A percentile compares a stretch with the other conserved stretches of the same genome.
phyloP scores from a whole-genome alignment of 2,113 vertebrate species.

The Corvus hawaiiensis region DNA sequence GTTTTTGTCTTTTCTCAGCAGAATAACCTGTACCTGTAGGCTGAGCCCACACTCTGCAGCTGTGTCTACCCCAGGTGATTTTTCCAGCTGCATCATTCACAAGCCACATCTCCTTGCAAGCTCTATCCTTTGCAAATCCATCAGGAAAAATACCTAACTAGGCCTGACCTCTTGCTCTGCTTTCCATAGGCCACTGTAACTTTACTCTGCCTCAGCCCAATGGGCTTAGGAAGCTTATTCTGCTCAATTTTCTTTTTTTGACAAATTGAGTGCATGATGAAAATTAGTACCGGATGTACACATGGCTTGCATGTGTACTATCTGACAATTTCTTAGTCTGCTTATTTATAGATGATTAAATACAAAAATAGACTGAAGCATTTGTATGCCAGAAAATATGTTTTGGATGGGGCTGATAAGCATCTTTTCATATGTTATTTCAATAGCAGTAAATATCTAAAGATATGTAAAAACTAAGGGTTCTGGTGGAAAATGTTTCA shows the following conservation, averaged over 20 bases:
- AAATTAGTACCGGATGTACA: not conserved
- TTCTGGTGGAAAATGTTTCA: not conserved
- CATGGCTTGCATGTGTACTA: not conserved
- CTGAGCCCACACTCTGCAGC: not conserved
- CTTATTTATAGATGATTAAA: not conserved
- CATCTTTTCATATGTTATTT: not conserved
- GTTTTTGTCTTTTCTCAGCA: not conserved
- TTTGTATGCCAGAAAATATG: not conserved
- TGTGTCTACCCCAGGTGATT: not conserved
- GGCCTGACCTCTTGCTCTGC: not conserved
- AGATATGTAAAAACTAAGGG: not conserved
- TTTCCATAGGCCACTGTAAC: not conserved
- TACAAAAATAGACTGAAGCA: not conserved
- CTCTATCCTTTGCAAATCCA: not conserved
- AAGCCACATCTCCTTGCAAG: not conserved
- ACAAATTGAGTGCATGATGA: not conserved
- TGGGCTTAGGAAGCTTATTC: not conserved
- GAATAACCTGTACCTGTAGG: not conserved
- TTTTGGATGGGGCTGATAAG: not conserved
- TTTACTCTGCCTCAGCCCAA: not conserved
- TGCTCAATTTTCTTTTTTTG: not conserved
- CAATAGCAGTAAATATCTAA: not conserved
- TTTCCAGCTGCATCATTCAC: not conserved
- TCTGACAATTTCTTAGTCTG: not conserved
- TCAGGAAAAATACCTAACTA: not conserved